These are phyloP conservation scores for human (Homo sapiens) DNA, from an alignment of 2,113 vertebrate genomes.

Conservation along the genomic window DNA sequence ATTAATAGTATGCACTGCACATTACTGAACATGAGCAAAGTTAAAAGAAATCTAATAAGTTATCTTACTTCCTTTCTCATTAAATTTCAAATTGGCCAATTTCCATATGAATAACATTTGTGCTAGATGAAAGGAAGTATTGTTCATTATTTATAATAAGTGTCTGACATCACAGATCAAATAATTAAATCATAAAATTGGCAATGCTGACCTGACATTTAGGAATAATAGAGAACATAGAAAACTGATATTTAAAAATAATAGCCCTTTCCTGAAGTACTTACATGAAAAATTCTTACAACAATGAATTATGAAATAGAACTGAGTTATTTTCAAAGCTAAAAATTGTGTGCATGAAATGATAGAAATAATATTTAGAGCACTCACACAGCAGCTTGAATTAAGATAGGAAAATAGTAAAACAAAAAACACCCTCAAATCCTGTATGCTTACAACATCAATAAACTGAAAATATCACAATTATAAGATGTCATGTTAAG, in stretches of 20 bases:
- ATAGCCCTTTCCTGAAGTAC: slow-evolving; percentile 4
- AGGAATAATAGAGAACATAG: slow-evolving; percentile 59
- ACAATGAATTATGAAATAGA: slow-evolving; percentile 69
- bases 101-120: slow-evolving; percentile 70
- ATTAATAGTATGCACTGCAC: neutral
- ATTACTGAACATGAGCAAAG: slow-evolving; percentile 43
- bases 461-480: neutral
- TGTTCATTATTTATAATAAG: slow-evolving; percentile 77
- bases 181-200: slow-evolving; percentile 76
- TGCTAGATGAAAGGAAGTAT: slow-evolving; percentile 69
- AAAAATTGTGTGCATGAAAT: slow-evolving; percentile 42
- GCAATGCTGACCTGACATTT: slow-evolving; percentile 67
- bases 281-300: slow-evolving; percentile 55
- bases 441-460: neutral
- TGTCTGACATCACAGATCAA: slow-evolving; percentile 78
- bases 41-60: slow-evolving; percentile 63
- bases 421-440: neutral
- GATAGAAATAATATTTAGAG: slow-evolving; percentile 46
- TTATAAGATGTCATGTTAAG: neutral
- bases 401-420: slow-evolving; percentile 49
- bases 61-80: slow-evolving; percentile 57
- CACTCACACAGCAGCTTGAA: slow-evolving; percentile 62
- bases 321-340: slow-evolving; percentile 70
- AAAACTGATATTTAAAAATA: slow-evolving; percentile 75
- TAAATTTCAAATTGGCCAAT: slow-evolving; percentile 67